phyloP scores from a whole-genome alignment of 2,113 vertebrate genomes.

The Mesoclemmys tuberculata region DNA sequence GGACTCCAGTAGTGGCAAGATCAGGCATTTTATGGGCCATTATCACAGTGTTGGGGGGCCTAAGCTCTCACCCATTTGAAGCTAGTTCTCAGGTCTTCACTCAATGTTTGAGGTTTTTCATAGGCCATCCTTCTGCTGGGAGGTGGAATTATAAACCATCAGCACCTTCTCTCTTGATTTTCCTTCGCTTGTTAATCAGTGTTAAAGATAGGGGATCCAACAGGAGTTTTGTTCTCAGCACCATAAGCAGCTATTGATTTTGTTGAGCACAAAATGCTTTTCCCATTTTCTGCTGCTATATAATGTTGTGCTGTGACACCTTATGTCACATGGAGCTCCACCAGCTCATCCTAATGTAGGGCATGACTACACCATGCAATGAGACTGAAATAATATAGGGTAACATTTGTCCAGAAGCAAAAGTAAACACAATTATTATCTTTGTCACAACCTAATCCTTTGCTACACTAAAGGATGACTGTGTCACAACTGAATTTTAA shows the following conservation, averaged over 20 bases:
- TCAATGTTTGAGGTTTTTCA: not conserved
- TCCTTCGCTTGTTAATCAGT: not conserved
- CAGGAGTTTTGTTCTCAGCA: not conserved
- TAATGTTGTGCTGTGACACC: not conserved
- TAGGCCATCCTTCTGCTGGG: not conserved
- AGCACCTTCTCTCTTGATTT: not conserved
- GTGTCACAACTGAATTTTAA: not conserved
- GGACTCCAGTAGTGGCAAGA: not conserved
- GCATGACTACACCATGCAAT: not conserved
- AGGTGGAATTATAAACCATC: not conserved
- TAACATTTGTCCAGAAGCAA: slow-evolving; percentile 49
- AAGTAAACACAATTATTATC: slow-evolving; percentile 51
- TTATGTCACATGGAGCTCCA: not conserved
- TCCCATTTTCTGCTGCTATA: not conserved
- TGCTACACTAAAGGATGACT: slow-evolving; percentile 16
- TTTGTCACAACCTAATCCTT: slow-evolving; percentile 30
- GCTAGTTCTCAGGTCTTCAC: not conserved
- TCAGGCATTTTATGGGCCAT: not conserved
- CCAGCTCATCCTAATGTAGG: not conserved
- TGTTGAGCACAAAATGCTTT: not conserved
- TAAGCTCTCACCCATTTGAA: not conserved
- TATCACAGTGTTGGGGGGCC: not conserved
- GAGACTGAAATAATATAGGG: not conserved
- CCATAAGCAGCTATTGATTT: not conserved
- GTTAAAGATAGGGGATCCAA: not conserved